Base-by-base conservation (phyloP, 1,140 invertebrate genomes). In the Drosophila parabipectinata region DNA sequence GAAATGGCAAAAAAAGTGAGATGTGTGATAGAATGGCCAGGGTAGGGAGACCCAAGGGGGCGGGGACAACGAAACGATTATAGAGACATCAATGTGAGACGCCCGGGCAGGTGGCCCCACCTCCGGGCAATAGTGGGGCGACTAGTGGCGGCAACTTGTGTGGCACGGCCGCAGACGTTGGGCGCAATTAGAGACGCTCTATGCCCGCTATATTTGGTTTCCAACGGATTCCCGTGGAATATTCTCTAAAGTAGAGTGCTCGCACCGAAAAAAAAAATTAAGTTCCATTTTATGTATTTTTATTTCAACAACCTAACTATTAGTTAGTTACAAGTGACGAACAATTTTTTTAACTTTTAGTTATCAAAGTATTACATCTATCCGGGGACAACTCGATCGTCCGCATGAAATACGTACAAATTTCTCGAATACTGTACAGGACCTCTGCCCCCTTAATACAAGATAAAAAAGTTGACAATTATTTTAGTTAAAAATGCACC, bases 21-120 rank as follows among this genome's bases (percentile, higher is more conserved):
- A n/a, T 30, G 30, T 47, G 9, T 10, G 15, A 21, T 10, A 6
- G 37, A 32, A 4, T 5, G 12, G 15, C 30, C 53, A 14, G 26
- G 34, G 34, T 3, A n/a, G 34, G 4, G 4, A 37, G 34, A 3
- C 1, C 10, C 34, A 37, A 18, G 14, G 15, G 15, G 3, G 45
- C 8, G 8, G 7, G 34, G 26, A 1, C 18, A 4, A 24, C 54
- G 44, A 12, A 21, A 12, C 21, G 10, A 48, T 44, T 77, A 84
- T 84, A 84, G 67, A 84, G 80, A 84, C 78, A 85, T 78, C 78
- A 82, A 75, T 63, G 55, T 87, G 81, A 81, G 78, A 72, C 67
- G 82, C 61, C 41, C 34, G 69, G 77, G 69, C 82, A 85, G 81
- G 81, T 87, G 81, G 69, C 59, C 72, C 54, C 37, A 28, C 24